Conservation (phyloP, 2,888 invertebrate species). For the Ecliptopera silaceata region DNA sequence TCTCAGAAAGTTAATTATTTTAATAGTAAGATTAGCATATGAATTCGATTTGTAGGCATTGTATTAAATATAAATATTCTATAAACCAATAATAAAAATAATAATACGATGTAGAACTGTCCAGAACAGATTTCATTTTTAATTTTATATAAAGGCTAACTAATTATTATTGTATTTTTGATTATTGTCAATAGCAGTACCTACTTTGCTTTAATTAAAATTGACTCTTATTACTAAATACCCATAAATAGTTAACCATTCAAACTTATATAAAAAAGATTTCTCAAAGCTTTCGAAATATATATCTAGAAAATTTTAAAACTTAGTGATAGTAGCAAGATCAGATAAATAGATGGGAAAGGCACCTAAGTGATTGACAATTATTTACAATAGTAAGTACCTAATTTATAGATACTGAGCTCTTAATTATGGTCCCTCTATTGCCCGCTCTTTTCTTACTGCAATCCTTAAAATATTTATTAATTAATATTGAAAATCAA, state of each 20-base stretch:
- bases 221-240: background rate
- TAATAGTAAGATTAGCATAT: no score
- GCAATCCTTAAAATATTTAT: slow-evolving; percentile 27
- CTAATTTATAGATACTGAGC: slow-evolving; percentile 40
- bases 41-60: no score
- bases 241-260: background rate
- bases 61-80: no score
- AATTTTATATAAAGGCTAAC: background rate
- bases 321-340: background rate
- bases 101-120: no score
- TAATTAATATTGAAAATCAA: background rate
- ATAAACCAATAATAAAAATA: no score
- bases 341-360: slow-evolving; percentile 33
- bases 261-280: background rate
- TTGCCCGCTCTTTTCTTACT: slow-evolving; percentile 39
- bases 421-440: slow-evolving; percentile 52
- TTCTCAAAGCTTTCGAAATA: background rate
- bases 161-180: background rate
- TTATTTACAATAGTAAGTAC: slow-evolving; percentile 16
- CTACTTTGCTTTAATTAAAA: background rate
- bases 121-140: background rate
- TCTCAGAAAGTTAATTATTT: no score
- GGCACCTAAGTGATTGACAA: slow-evolving; percentile 40
- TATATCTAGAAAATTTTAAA: background rate
- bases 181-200: slow-evolving; percentile 26